These are phyloP conservation scores for Elachura formosa DNA, from an alignment of 2,113 vertebrate species.

Conservation along the genomic window DNA sequence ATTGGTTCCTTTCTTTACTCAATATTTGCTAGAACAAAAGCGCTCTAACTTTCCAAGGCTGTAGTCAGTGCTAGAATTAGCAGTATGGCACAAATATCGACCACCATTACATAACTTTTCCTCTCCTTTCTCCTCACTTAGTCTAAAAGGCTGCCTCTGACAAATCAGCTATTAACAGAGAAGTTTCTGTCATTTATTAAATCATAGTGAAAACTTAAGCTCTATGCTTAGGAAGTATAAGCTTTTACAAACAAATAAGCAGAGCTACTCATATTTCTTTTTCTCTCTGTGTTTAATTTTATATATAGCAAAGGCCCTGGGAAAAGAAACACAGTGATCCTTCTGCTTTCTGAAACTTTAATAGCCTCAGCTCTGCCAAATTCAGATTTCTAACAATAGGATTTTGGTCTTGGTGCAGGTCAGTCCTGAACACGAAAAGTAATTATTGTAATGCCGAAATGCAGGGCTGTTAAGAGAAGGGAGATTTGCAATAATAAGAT, in stretches of 20 bases:
- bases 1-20: slow-evolving; percentile 24
- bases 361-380: background rate
- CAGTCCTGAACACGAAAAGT: background rate
- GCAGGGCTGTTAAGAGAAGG: background rate
- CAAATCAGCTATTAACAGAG: background rate
- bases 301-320: background rate
- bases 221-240: background rate
- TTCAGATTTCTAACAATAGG: background rate
- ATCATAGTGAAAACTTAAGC: background rate
- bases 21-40: slow-evolving; percentile 48
- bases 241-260: background rate
- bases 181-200: background rate
- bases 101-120: background rate
- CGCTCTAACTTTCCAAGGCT: background rate
- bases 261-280: background rate
- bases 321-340: background rate
- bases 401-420: background rate
- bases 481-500: background rate
- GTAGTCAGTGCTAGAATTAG: background rate
- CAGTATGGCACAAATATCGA: background rate
- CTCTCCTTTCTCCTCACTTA: background rate
- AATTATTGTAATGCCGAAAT: background rate
- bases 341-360: background rate
- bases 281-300: background rate
- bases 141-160: background rate